phyloP scores from a whole-genome alignment of 2,113 vertebrate genomes.

The Mesocricetus auratus region DNA sequence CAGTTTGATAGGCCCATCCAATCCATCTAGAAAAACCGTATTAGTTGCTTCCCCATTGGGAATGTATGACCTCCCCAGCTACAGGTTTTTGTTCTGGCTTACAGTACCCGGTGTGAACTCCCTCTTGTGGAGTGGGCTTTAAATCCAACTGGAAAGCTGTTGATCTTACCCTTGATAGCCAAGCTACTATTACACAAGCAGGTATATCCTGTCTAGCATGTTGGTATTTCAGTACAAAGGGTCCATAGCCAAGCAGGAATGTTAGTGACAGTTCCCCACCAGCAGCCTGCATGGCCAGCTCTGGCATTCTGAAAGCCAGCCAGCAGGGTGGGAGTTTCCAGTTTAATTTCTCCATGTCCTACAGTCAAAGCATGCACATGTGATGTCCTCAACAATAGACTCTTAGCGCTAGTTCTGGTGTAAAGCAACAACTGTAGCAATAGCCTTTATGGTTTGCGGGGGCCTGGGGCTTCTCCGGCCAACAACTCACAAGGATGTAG shows the following conservation, averaged over 20 bases:
- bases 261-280: not conserved
- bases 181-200: not conserved
- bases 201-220: not conserved
- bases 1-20: not conserved
- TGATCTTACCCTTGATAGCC: not conserved
- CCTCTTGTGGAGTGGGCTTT: not conserved
- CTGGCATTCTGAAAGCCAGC: not conserved
- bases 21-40: not conserved
- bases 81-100: not conserved
- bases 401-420: not conserved
- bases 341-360: not conserved
- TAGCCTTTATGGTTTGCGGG: not conserved
- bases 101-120: not conserved
- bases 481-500: not conserved
- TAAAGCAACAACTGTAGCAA: not conserved
- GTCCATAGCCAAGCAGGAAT: not conserved
- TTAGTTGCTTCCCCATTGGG: not conserved
- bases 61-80: not conserved
- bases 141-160: not conserved
- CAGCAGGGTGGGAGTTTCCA: not conserved
- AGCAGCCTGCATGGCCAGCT: not conserved
- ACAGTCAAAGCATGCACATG: not conserved
- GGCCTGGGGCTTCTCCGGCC: not conserved
- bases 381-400: not conserved
- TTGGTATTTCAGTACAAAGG: not conserved